Evolutionary conservation across 2,113 vertebrate genomes (phyloP), one percentile per base, ranked within the genome.

Genomic region (Aegypius monachus): DNA sequence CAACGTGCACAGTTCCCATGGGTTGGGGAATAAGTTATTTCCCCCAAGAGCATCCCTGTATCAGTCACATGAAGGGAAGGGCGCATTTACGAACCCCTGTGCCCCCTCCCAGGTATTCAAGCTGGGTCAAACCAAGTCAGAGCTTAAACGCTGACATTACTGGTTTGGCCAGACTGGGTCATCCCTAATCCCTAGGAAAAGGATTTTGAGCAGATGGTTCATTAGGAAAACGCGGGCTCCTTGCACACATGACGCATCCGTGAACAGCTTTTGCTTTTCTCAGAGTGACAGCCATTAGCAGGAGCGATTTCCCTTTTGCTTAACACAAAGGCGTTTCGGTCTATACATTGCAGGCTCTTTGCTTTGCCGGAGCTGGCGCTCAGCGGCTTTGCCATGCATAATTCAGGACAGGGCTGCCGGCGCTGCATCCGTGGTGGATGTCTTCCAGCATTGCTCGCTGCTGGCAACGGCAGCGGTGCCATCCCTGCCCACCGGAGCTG

Each of bases 221-320:
- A 1, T 66, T 78, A 42, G 72, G 38, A 65, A 71, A 59, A 72
- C 1, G 2, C 3, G 0, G 48, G 23, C 32, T 82, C 68, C 53
- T 42, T 23, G 83, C 2, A 2, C 1, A 1, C 23, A 8, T 0
- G 27, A 16, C 14, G 36, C 61, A 22, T 19, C 58, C 2, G 0
- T 31, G 36, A 40, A 16, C 43, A 52, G 70, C 53, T 74, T 67
- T 27, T 34, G 29, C 82, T 86, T 21, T 66, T 15, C 52, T 8
- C 43, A 11, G 38, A 14, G 59, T 7, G 23, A 65, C 18, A 65
- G 31, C 58, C 81, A 6, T 34, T 6, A 34, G 10, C 43, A 52
- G 66, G 50, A 66, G 19, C 9, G 0, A 32, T 15, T 52, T 66
- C 66, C 43, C 58, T 40, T 47, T 4, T 8, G 7, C 50, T 22